Conservation (phyloP, 2,888 invertebrate genomes). For the Lycia hirtaria region DNA sequence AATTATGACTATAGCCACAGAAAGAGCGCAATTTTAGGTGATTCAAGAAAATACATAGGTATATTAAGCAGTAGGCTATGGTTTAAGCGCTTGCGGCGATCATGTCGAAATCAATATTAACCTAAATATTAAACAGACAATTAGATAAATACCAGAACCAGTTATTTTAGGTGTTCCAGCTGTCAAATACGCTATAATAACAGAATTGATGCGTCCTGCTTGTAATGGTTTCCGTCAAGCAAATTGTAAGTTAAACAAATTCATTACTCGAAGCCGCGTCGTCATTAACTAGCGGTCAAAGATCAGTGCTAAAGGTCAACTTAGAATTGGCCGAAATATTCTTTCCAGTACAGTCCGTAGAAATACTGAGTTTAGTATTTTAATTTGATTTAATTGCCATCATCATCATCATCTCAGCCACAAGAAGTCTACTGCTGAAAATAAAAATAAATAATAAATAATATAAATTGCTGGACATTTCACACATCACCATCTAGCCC, state of each 20-base stretch:
- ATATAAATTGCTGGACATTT: too few relatives aligned
- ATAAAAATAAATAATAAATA: too few relatives aligned
- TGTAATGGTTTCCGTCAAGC: slow-evolving; percentile 61
- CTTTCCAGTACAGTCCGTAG: background rate
- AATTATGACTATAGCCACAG: too few relatives aligned
- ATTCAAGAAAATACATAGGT: too few relatives aligned
- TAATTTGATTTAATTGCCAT: too few relatives aligned
- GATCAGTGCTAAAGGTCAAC: slow-evolving; percentile 32
- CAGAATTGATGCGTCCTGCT: slow-evolving; percentile 66
- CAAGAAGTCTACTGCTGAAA: too few relatives aligned
- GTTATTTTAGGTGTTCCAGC: slow-evolving; percentile 42
- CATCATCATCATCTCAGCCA: too few relatives aligned
- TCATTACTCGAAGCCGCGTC: slow-evolving; percentile 44
- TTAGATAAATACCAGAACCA: slow-evolving; percentile 32
- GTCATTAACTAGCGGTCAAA: slow-evolving; percentile 37
- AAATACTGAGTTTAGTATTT: background rate
- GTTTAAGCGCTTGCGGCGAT: too few relatives aligned
- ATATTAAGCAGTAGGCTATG: too few relatives aligned
- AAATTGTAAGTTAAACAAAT: slow-evolving; percentile 58
- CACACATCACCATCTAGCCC: too few relatives aligned
- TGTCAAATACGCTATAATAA: slow-evolving; percentile 58
- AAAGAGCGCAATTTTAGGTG: too few relatives aligned
- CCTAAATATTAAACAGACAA: background rate
- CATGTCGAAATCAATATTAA: too few relatives aligned
- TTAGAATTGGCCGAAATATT: slow-evolving; percentile 18